A percentile compares a stretch with the other conserved stretches of the same genome.
Conservation (phyloP, 2,888 invertebrate species). For the Spilarctia lutea region DNA sequence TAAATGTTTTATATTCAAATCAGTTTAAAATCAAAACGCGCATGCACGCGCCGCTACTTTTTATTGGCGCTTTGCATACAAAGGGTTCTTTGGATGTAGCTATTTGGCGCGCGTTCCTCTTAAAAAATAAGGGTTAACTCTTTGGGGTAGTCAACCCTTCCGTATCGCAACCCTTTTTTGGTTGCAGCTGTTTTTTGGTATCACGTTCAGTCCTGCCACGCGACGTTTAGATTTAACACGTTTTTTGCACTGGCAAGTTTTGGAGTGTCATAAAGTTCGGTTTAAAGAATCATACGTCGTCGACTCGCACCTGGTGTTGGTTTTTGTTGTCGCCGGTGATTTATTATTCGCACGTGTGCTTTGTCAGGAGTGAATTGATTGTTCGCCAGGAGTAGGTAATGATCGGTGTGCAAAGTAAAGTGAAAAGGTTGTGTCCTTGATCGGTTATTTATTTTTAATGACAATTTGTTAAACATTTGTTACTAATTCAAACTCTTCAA, state of each 20-base stretch:
- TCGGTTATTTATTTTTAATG: not conserved
- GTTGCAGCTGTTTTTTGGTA: conserved; percentile 78
- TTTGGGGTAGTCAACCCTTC: conserved; percentile 65
- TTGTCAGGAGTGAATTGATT: conserved; percentile 29
- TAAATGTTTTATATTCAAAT: conserved; percentile 85
- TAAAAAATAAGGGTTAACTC: conserved; percentile 60
- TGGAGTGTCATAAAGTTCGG: conserved; percentile 20
- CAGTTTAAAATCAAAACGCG: conserved; percentile 84
- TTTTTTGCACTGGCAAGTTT: conserved; percentile 51
- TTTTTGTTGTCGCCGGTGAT: conserved; percentile 37
- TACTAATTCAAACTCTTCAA: not conserved
- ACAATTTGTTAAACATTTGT: not conserved
- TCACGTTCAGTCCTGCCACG: conserved; percentile 68
- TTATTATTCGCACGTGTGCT: conserved; percentile 38
- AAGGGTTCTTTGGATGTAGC: conserved; percentile 61
- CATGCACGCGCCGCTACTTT: conserved; percentile 81
- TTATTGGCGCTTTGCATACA: conserved; percentile 81
- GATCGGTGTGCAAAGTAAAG: conserved; percentile 12
- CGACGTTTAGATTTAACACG: conserved; percentile 65
- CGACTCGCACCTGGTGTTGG: conserved; percentile 43
- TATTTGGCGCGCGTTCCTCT: conserved; percentile 54
- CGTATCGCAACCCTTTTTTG: conserved; percentile 12
- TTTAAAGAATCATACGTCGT: conserved; percentile 8
- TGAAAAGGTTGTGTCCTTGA: conserved; percentile 15
- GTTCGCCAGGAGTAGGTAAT: conserved; percentile 19